Evolutionary conservation across 2,797 vertebrate species (phyloP), one percentile per base, ranked within the genome.

Genomic region (Liasis olivaceus): DNA sequence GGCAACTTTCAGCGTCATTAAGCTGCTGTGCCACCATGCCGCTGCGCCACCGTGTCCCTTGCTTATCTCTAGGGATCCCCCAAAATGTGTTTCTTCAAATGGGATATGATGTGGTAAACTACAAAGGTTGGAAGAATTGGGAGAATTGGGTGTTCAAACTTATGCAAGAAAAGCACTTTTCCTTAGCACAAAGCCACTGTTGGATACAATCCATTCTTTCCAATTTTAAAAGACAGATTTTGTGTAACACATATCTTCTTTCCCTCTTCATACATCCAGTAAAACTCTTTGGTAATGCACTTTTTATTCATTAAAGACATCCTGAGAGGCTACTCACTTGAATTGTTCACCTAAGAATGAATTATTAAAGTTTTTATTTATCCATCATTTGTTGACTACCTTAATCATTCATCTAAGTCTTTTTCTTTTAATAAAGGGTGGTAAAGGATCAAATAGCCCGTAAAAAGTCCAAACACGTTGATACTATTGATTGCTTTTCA

Each of bases 341-440:
- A 62, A 89, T 42, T 85, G 89, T 66, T 94, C 90, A 92, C 89
- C 85, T 9, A 93, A 51, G 89, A 87, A 58, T 95, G 93, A 96
- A 96, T 96, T 95, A 93, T 95, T 96, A 93, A 92, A 6, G n/a
- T 89, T 93, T 92, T 94, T 95, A 95, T 94, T 96, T 94, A 92
- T 90, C 60, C 31, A 87, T 24, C 31, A 90, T 95, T 95, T 96
- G 69, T 87, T 90, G 56, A 85, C 59, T 94, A 87, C 94, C 95
- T 94, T 94, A 92, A 91, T 94, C 93, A 85, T 85, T 62, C 93
- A 77, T 88, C 95, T 87, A 94, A 5, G 14, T 54, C 24, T 91
- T 93, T 58, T 93, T 20, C 93, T 58, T 93, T 24, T 91, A 93
- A 92, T 0, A 92, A 94, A 92, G 20, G 59, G 54, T 88, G 90